Evolutionary conservation across 2,888 invertebrate genomes (phyloP), one percentile per base, ranked within the genome.

Genomic region (Lagria hirta): DNA sequence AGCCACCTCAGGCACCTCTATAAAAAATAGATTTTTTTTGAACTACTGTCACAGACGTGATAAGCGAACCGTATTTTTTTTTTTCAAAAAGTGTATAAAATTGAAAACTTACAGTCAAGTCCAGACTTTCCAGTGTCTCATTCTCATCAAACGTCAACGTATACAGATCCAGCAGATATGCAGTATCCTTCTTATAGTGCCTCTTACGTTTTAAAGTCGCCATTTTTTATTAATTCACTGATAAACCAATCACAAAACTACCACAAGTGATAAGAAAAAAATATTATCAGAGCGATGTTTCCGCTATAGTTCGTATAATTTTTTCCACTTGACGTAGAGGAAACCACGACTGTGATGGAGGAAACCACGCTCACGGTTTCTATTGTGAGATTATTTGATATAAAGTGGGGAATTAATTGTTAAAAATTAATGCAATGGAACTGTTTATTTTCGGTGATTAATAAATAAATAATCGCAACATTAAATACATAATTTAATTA

Each of bases 151-250:
- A 90, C 33, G 89, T 89, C 60, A 91, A 80, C 32, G 89, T 90
- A 65, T 90, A 90, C 50, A 91, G 78, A 75, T 90, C 89, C 64
- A 84, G 75, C 47, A 90, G 80, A 73, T 88, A 90, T 57, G 87
- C 75, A 27, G 88, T 87, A 66, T 90, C 90, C 73, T 90, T 89
- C 73, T 90, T 90, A 69, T 90, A 90, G 73, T 89, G 88, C 62
- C 88, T 79, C 70, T 82, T 75, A 29, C 71, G 61, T 50, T 70
- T 71, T 51, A 68, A 57, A 50, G 70, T 71, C 59, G 76, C 57
- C 67, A 66, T 65, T 46, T 49, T 45, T n/a, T 7, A 24, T 7
- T 6, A 24, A 24, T 7, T 4, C 24, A 32, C 27, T 37, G 33
- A 15, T 32, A 20, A 12, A 24, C 13, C 2, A 15, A 17, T 17